phyloP scores from a whole-genome alignment of 2,888 invertebrate species.

The Eugnorisma glareosa region DNA sequence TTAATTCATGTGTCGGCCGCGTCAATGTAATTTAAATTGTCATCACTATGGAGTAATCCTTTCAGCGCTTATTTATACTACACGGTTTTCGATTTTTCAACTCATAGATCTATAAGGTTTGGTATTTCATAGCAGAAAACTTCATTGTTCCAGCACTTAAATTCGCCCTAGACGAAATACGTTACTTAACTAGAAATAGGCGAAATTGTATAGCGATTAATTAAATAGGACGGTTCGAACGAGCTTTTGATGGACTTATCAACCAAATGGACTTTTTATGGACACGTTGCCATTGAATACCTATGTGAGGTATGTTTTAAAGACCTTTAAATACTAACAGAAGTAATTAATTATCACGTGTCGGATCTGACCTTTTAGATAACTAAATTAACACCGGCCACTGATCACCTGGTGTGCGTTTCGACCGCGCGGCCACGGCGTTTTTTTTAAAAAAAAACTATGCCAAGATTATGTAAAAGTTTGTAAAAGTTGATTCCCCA shows the following conservation, averaged over 20 bases:
- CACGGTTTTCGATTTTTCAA: background rate
- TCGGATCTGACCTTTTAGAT: constrained; percentile 62
- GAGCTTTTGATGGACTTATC: constrained; percentile 67
- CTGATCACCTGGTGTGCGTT: constrained; percentile 59
- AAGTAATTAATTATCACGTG: constrained; percentile 60
- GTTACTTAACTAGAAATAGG: constrained; percentile 19
- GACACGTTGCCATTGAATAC: constrained; percentile 28
- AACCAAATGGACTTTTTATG: constrained; percentile 68
- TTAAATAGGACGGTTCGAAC: constrained; percentile 60
- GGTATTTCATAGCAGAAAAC: background rate
- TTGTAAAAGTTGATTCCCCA: no score
- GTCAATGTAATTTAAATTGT: background rate
- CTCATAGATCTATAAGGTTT: background rate
- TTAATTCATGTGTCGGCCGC: background rate
- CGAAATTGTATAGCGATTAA: constrained; percentile 36
- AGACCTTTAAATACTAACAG: constrained; percentile 53
- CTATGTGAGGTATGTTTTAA: constrained; percentile 35
- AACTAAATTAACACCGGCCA: constrained; percentile 48
- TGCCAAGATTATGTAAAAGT: no score
- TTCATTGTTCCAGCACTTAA: background rate
- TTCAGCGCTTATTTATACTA: background rate
- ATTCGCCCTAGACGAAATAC: background rate
- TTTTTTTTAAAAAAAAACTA: no score
- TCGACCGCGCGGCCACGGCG: no score
- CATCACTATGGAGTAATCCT: background rate